Base-by-base conservation (phyloP, 2,888 invertebrate genomes). In the Eremobia ochroleuca region DNA sequence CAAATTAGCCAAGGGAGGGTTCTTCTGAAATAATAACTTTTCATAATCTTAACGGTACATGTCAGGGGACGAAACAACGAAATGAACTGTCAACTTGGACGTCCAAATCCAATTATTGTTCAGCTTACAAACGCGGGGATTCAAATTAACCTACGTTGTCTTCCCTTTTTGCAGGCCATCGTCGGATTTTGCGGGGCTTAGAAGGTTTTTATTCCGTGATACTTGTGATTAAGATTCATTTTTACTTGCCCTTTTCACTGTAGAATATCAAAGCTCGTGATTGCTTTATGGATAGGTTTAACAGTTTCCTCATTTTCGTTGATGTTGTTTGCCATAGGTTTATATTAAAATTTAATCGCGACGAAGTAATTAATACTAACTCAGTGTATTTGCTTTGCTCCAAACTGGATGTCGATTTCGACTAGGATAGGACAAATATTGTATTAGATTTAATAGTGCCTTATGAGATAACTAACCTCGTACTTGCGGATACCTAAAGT, bases 11-110 rank as follows among this genome's bases (percentile, higher is more conserved):
- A 87, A 84, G 78, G 85, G 90, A 90, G 91, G 91, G 87, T 90
- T 92, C 92, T 93, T 92, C 90, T 90, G 90, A 93, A 92, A 92
- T 94, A 94, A 95, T 95, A 95, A 95, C 94, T 95, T 95, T 95
- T 95, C 94, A 95, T 94, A 95, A 94, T 95, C 95, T 94, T 93
- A 93, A 94, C 94, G 92, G 94, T 93, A 94, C 94, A 95, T 94
- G 94, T 95, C 94, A 94, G 91, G 92, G 94, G 94, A 92, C 92
- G 93, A 92, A 93, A 94, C 94, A 95, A 94, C 95, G 92, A 94
- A 96, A 96, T 96, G 95, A 96, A 96, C 96, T 96, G 96, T 96
- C 96, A 96, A 95, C 95, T 92, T 92, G 92, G 94, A 95, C 93
- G 94, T 94, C 94, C 94, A 94, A 96, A 96, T 96, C 95, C 95